A percentile compares a stretch with the other conserved stretches of the same genome.
These are phyloP conservation scores for Drosophila prostipennis DNA, from an alignment of 2,888 invertebrate genomes.

Conservation along the genomic window DNA sequence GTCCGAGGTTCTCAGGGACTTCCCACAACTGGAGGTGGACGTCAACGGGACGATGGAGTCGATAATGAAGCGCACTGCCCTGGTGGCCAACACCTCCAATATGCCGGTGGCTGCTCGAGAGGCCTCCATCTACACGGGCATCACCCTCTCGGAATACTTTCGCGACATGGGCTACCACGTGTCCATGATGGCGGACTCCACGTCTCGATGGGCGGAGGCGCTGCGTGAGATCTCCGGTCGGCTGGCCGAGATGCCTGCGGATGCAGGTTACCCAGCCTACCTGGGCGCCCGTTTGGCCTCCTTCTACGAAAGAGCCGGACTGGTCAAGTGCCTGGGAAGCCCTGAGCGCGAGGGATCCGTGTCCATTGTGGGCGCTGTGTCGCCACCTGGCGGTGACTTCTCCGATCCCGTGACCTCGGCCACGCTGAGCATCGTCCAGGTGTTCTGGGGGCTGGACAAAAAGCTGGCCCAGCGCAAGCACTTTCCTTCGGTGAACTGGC, in stretches of 20 bases:
- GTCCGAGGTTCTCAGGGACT: constrained; percentile 99
- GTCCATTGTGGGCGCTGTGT: constrained; percentile 99
- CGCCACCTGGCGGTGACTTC: constrained; percentile 99
- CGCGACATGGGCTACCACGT: constrained; percentile 99
- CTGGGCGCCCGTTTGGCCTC: constrained; percentile 98
- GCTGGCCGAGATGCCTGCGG: constrained; percentile 99
- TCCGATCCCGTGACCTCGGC: constrained; percentile 99
- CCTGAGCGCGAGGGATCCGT: constrained; percentile 99
- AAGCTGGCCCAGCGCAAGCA: constrained; percentile 99
- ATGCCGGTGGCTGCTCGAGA: constrained; percentile 99
- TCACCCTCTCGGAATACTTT: constrained; percentile 99
- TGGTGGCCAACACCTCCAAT: constrained; percentile 99
- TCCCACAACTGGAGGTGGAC: constrained; percentile 98
- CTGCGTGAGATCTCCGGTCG: constrained; percentile 99
- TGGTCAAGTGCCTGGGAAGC: constrained; percentile 97
- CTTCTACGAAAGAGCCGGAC: constrained; percentile 99
- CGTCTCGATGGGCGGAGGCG: constrained; percentile 99
- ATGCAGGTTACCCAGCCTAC: constrained; percentile 99
- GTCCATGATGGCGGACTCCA: constrained; percentile 99
- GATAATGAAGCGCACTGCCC: constrained; percentile 99
- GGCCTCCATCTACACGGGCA: constrained; percentile 99
- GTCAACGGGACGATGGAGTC: constrained; percentile 98
- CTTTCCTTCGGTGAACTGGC: constrained; percentile 99
- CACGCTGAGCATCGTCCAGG: constrained; percentile 99
- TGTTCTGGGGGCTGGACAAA: constrained; percentile 99